Evolutionary conservation across 2,797 vertebrate species (phyloP).

Genomic region (Myripristis jacobus): DNA sequence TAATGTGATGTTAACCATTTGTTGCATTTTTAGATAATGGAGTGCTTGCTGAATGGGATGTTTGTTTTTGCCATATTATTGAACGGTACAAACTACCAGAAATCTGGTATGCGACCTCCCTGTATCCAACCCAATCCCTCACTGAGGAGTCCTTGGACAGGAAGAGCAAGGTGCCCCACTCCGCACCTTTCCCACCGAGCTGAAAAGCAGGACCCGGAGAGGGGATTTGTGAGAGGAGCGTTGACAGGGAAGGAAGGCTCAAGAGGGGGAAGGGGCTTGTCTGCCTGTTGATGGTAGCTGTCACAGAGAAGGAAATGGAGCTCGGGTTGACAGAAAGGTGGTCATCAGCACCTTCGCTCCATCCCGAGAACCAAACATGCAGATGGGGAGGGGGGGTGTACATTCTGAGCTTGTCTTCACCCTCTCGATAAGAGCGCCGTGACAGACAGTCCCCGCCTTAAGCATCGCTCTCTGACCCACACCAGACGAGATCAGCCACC

Average conservation of each 20-base stretch:
- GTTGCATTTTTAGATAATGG: too few relatives aligned
- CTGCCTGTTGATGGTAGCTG: constrained; percentile 87
- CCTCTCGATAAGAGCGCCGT: constrained; percentile 76
- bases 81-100: too few relatives aligned
- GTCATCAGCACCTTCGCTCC: constrained; percentile 77
- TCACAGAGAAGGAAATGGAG: constrained; percentile 88
- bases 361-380: constrained; percentile 66
- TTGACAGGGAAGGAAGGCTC: constrained; percentile 50
- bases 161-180: constrained; percentile 13
- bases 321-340: constrained; percentile 81
- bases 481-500: constrained; percentile 61
- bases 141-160: constrained; percentile 7
- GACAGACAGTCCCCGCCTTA: constrained; percentile 61
- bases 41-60: too few relatives aligned
- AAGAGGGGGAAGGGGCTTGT: constrained; percentile 21
- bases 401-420: constrained; percentile 83
- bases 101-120: too few relatives aligned
- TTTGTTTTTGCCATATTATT: too few relatives aligned
- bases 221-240: constrained; percentile 34
- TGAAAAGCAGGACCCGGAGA: constrained; percentile 42
- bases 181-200: constrained; percentile 20
- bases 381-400: constrained; percentile 19
- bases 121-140: not conserved
- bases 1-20: too few relatives aligned
- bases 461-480: constrained; percentile 51